These are phyloP conservation scores for Bombylius discolor DNA, from an alignment of 2,888 invertebrate genomes.

Conservation along the genomic window DNA sequence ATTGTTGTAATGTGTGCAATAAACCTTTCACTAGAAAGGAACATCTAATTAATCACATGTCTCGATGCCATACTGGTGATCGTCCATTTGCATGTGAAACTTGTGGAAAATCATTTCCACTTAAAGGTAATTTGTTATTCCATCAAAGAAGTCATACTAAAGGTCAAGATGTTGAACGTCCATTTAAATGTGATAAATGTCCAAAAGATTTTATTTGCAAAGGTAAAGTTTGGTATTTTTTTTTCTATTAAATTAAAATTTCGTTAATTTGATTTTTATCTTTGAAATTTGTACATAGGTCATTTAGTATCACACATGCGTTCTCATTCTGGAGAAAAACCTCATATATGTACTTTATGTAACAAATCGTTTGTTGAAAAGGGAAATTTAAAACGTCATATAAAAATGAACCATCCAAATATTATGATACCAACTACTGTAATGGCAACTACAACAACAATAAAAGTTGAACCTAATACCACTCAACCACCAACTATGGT, in stretches of 20 bases:
- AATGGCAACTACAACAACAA: slow-evolving; percentile 30
- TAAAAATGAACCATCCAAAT: slow-evolving; percentile 54
- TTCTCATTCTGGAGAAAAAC: slow-evolving; percentile 52
- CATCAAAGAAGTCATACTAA: slow-evolving; percentile 79
- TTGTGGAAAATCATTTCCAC: slow-evolving; percentile 75
- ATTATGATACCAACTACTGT: slow-evolving; percentile 36
- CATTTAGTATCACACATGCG: slow-evolving; percentile 71
- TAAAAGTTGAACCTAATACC: slow-evolving; percentile 22
- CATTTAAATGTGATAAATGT: slow-evolving; percentile 68
- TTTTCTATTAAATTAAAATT: too few relatives aligned
- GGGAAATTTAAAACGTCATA: slow-evolving; percentile 61
- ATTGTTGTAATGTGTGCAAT: slow-evolving; percentile 71
- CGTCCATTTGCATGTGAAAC: slow-evolving; percentile 72
- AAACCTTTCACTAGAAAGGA: slow-evolving; percentile 78
- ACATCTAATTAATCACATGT: slow-evolving; percentile 73
- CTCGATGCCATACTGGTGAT: slow-evolving; percentile 56
- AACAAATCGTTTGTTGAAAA: slow-evolving; percentile 70
- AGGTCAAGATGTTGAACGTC: slow-evolving; percentile 48
- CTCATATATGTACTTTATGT: slow-evolving; percentile 53
- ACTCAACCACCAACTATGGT: neutral
- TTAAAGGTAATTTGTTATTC: slow-evolving; percentile 72
- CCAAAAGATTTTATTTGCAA: slow-evolving; percentile 81
- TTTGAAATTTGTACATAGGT: slow-evolving; percentile 26
- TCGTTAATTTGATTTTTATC: neutral
- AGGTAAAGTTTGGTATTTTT: slow-evolving; percentile 37